Percentiles rank a stretch among this genome's conserved stretches.
These are phyloP conservation scores for Vulpes ferrilata DNA, from an alignment of 2,113 vertebrate species.

Conservation along the genomic window DNA sequence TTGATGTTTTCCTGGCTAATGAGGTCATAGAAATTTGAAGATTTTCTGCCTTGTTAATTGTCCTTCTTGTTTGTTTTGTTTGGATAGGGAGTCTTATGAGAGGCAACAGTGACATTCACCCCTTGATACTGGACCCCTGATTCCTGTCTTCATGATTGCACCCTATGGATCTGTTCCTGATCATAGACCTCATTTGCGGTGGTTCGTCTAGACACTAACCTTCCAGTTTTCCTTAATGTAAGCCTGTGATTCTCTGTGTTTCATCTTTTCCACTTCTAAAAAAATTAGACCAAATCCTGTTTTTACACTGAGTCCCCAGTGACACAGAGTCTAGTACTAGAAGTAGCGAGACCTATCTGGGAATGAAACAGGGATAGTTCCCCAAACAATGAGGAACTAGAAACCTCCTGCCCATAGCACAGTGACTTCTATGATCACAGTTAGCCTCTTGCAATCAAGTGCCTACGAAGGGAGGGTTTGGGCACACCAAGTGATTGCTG, in stretches of 20 bases:
- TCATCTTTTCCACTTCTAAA: not conserved
- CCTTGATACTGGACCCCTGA: too few relatives aligned
- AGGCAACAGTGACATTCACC: too few relatives aligned
- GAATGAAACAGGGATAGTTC: not conserved
- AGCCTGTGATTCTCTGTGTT: not conserved
- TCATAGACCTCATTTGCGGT: not conserved
- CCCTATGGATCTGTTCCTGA: not conserved
- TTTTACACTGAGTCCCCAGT: not conserved
- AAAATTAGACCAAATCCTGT: not conserved
- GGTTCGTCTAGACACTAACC: not conserved
- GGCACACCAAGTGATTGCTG: not conserved
- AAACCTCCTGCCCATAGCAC: not conserved
- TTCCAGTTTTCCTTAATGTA: not conserved
- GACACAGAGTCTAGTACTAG: not conserved
- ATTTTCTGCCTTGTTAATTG: not conserved
- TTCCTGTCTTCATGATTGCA: too few relatives aligned
- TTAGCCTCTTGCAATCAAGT: constrained; percentile 12
- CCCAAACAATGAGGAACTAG: not conserved
- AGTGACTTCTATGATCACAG: not conserved
- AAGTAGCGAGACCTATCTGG: not conserved
- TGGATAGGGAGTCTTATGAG: not conserved
- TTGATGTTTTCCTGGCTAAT: not conserved
- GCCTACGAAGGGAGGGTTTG: not conserved
- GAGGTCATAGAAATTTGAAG: not conserved
- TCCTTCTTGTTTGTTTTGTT: not conserved